A percentile compares a stretch with the other conserved stretches of the same genome.
phyloP scores from a whole-genome alignment of 2,113 vertebrate genomes.

The Muntiacus muntjak region DNA sequence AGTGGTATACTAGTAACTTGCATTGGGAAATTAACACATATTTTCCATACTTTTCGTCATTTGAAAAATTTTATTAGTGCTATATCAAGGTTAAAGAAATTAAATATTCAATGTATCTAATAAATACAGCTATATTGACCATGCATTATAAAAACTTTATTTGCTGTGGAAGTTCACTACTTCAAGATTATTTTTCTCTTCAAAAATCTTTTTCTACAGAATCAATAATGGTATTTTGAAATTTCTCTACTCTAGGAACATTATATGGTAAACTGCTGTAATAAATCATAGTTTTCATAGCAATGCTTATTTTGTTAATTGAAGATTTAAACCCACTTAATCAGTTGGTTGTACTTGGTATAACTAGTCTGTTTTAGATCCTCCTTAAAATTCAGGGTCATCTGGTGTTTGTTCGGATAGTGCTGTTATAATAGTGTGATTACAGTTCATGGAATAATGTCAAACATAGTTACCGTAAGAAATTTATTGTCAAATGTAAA shows the following conservation, averaged over 20 bases:
- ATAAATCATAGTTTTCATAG: neutral
- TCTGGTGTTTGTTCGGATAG: neutral
- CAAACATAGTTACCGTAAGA: neutral
- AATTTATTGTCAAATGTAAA: neutral
- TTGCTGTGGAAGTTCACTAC: neutral
- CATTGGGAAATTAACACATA: neutral
- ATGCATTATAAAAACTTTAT: neutral
- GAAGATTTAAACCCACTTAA: neutral
- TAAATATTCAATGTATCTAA: neutral
- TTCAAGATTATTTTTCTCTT: slow-evolving; percentile 9
- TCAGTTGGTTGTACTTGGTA: neutral
- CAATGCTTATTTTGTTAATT: neutral
- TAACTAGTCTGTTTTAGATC: slow-evolving; percentile 5
- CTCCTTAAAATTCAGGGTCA: neutral
- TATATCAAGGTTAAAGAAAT: neutral
- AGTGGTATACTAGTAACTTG: neutral
- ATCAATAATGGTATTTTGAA: neutral
- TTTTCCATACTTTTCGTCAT: neutral
- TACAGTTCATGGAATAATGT: neutral
- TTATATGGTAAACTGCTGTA: neutral
- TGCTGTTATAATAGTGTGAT: neutral
- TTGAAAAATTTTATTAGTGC: neutral
- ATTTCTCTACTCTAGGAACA: neutral
- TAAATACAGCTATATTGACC: neutral
- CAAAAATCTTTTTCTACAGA: neutral